phyloP scores from a whole-genome alignment of 2,797 vertebrate genomes.

The Halcyon badia region DNA sequence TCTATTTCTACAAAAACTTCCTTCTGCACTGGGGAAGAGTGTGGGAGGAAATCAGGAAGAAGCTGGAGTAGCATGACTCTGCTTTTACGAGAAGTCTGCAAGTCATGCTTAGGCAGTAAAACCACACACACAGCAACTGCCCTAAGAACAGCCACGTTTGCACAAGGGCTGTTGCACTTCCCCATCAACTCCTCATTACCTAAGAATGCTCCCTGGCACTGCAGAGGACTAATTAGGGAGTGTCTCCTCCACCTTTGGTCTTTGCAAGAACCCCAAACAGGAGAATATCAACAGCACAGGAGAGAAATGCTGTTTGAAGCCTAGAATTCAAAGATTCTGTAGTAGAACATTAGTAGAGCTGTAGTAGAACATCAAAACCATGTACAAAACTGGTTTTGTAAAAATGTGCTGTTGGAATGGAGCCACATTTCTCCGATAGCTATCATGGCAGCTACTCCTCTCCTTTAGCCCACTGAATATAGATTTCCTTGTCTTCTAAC shows the following conservation, averaged over 20 bases:
- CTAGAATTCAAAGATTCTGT: neutral
- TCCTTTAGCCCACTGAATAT: neutral
- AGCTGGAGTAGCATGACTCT: constrained; percentile 10
- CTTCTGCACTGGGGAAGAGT: neutral
- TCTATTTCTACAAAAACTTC: neutral
- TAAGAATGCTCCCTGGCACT: neutral
- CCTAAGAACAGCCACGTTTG: neutral
- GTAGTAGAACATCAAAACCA: neutral
- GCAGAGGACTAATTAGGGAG: neutral
- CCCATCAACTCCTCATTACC: neutral
- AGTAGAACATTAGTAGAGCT: neutral
- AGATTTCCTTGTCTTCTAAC: neutral
- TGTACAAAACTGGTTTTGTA: neutral
- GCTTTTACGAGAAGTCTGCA: constrained; percentile 7
- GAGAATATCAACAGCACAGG: neutral
- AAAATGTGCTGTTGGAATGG: neutral
- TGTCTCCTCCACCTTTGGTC: neutral
- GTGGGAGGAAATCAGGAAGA: neutral
- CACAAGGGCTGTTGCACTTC: neutral
- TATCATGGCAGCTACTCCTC: neutral
- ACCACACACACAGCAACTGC: neutral
- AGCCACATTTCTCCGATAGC: neutral
- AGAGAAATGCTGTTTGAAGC: neutral
- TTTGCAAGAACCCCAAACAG: neutral
- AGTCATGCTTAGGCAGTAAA: constrained; percentile 28